phyloP scores from a whole-genome alignment of 1,140 invertebrate species.

The Drosophila ironensis region DNA sequence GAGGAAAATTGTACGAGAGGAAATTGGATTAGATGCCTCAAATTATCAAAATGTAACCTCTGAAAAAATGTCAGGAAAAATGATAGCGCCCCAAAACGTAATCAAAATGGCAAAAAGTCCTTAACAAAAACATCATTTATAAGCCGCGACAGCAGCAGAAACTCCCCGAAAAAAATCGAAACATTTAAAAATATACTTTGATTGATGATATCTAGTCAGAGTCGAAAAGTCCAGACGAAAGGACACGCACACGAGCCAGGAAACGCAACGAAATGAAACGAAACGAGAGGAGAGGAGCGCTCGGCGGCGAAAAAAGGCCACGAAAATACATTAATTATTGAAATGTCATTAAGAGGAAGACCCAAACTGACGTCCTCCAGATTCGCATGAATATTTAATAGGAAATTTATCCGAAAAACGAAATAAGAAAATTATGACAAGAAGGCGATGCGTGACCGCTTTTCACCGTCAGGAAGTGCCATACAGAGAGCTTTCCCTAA shows the following conservation, averaged over 20 bases:
- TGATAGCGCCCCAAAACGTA: slow-evolving; percentile 41
- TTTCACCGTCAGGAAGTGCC: slow-evolving; percentile 42
- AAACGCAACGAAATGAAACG: slow-evolving; percentile 20
- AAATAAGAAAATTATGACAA: slow-evolving; percentile 63
- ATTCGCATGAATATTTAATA: slow-evolving; percentile 80
- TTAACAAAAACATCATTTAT: slow-evolving; percentile 68
- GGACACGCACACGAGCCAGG: slow-evolving; percentile 64
- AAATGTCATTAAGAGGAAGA: slow-evolving; percentile 76
- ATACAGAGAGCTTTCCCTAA: slow-evolving; percentile 8
- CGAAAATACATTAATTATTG: slow-evolving; percentile 77
- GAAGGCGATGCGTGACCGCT: slow-evolving; percentile 69
- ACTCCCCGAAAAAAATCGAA: slow-evolving; percentile 43
- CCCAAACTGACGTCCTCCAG: slow-evolving; percentile 60
- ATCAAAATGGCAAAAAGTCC: slow-evolving; percentile 43
- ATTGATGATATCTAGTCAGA: slow-evolving; percentile 69
- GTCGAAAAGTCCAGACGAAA: slow-evolving; percentile 64
- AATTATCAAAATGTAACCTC: slow-evolving; percentile 60
- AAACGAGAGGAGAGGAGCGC: slow-evolving; percentile 37
- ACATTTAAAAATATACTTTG: slow-evolving; percentile 71
- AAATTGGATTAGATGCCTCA: slow-evolving; percentile 54
- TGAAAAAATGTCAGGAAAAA: slow-evolving; percentile 41
- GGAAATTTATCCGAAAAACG: slow-evolving; percentile 38
- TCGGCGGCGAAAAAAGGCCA: slow-evolving; percentile 41
- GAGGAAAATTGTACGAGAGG: slow-evolving; percentile 33
- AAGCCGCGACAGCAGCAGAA: slow-evolving; percentile 70